Conservation (phyloP, 2,113 vertebrate species). For the Gila orcuttii region DNA sequence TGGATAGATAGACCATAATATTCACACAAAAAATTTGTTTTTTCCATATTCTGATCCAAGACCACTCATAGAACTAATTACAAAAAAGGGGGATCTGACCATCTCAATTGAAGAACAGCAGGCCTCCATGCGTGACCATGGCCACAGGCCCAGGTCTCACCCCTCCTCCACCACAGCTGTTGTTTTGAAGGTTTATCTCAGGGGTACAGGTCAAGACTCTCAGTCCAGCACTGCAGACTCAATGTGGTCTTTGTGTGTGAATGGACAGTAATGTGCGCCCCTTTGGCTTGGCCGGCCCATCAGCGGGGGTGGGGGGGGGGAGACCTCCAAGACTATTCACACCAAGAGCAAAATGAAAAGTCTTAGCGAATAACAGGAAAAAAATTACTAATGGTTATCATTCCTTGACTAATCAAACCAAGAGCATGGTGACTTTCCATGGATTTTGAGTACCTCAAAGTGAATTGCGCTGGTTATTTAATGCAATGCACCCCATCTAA, state of each 20-base stretch:
- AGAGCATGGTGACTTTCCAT: neutral
- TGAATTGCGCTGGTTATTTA: no score
- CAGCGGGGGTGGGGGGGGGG: neutral
- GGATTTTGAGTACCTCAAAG: no score
- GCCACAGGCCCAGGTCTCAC: slow-evolving; percentile 42
- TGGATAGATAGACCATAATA: neutral
- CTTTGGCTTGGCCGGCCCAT: neutral
- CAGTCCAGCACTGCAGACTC: slow-evolving; percentile 54
- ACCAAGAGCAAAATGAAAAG: neutral
- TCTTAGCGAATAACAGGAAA: neutral
- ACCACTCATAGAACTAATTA: neutral
- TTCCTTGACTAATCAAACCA: neutral
- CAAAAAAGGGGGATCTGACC: slow-evolving; percentile 36
- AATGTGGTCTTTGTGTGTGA: slow-evolving; percentile 70
- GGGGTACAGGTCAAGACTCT: slow-evolving; percentile 67
- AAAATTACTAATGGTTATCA: neutral
- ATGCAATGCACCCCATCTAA: no score
- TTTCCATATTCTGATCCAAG: neutral
- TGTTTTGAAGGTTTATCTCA: slow-evolving; percentile 69
- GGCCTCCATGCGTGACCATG: slow-evolving; percentile 53
- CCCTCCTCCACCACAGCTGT: slow-evolving; percentile 69
- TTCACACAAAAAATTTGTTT: no score
- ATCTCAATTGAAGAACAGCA: slow-evolving; percentile 52
- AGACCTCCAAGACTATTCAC: neutral
- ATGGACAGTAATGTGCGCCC: slow-evolving; percentile 61